Percentiles rank a stretch among this genome's conserved stretches.
phyloP scores from a whole-genome alignment of 2,113 vertebrate genomes.

The Gracilinanus agilis region DNA sequence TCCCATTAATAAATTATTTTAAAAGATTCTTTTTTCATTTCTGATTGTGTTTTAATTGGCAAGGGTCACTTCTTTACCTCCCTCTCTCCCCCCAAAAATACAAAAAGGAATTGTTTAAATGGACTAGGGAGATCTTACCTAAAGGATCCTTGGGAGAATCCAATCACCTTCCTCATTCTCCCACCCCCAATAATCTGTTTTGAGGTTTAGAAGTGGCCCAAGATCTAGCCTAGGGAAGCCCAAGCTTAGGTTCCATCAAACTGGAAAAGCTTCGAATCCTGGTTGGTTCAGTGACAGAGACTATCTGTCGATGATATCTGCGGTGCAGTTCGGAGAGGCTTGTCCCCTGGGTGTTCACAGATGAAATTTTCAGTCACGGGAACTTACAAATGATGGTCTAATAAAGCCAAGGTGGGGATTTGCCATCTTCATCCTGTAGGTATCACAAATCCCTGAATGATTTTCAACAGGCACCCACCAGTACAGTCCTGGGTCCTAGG shows the following conservation, averaged over 20 bases:
- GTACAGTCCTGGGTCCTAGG: not conserved
- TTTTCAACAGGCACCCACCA: not conserved
- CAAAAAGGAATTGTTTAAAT: not conserved
- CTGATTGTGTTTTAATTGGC: not conserved
- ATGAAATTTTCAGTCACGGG: not conserved
- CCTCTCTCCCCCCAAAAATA: not conserved
- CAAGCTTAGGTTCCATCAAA: not conserved
- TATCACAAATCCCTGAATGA: not conserved
- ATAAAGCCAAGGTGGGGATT: not conserved
- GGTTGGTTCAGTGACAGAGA: no score
- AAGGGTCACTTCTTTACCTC: not conserved
- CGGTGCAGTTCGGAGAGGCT: not conserved
- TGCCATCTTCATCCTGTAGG: not conserved
- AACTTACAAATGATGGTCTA: not conserved
- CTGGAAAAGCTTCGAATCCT: not conserved
- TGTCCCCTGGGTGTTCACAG: not conserved
- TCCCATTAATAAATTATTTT: not conserved
- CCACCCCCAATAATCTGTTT: not conserved
- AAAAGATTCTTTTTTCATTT: conserved; percentile 32
- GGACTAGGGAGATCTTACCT: not conserved
- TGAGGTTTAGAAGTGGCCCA: not conserved
- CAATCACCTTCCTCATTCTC: not conserved
- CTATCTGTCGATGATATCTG: no score
- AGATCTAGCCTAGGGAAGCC: no score
- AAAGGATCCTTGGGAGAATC: not conserved